Percentiles rank a stretch among this genome's conserved stretches.
These are phyloP conservation scores for Limonius californicus DNA, from an alignment of 1,140 invertebrate genomes.

Conservation along the genomic window DNA sequence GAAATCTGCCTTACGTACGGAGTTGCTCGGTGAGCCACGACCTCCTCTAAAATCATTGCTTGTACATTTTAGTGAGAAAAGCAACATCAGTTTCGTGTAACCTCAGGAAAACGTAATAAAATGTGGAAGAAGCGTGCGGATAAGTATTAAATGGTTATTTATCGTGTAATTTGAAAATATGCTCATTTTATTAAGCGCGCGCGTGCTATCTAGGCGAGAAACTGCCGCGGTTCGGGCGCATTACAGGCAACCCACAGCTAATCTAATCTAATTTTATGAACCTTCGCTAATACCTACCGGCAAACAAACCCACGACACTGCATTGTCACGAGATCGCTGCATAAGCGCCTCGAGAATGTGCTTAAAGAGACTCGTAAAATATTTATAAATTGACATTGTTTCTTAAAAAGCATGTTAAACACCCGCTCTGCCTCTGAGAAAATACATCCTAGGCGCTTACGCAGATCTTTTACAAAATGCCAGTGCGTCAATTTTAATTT, in stretches of 20 bases:
- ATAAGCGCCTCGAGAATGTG: background rate
- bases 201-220: slow-evolving; percentile 11
- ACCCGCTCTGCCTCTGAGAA: no score
- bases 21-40: no score
- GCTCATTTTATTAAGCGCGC: slow-evolving; percentile 17
- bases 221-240: slow-evolving; percentile 1
- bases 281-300: slow-evolving; percentile 15
- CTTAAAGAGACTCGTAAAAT: no score
- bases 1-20: no score
- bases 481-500: no score
- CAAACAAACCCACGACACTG: slow-evolving; percentile 17
- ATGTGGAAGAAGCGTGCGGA: slow-evolving; percentile 12
- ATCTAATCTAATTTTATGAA: slow-evolving; percentile 26
- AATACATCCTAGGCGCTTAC: no score
- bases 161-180: slow-evolving; percentile 19
- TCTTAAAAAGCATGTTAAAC: no score
- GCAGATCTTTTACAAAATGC: no score
- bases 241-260: slow-evolving; percentile 15
- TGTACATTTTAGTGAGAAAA: background rate
- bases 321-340: slow-evolving; percentile 5
- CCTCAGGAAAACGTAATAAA: slow-evolving; percentile 7
- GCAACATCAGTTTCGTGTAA: background rate
- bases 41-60: background rate
- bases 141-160: slow-evolving; percentile 16
- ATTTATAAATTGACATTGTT: no score